These are phyloP conservation scores for Eupithecia subumbrata DNA, from an alignment of 2,888 invertebrate species.

Conservation along the genomic window DNA sequence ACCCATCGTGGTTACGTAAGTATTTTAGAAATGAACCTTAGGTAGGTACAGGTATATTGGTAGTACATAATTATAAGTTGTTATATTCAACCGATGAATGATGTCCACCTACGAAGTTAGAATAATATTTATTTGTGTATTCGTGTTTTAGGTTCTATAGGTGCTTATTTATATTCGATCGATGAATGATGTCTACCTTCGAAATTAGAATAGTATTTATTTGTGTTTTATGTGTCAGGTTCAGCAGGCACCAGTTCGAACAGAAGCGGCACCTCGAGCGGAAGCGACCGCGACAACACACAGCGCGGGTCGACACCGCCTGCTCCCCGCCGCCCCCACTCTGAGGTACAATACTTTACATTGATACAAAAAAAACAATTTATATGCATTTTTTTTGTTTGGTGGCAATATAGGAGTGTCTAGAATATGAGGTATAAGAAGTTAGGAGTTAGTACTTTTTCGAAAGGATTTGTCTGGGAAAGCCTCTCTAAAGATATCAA, in stretches of 20 bases:
- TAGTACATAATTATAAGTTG: too few relatives aligned
- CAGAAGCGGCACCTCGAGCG: conserved; percentile 40
- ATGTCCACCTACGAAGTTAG: background rate
- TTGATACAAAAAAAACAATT: background rate
- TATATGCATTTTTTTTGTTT: background rate
- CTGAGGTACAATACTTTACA: conserved; percentile 55
- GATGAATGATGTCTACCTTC: background rate
- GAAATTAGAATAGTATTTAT: background rate
- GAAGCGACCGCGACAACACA: conserved; percentile 57
- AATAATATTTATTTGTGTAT: background rate
- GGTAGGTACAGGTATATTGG: too few relatives aligned
- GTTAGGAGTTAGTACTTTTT: background rate
- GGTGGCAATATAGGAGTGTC: background rate
- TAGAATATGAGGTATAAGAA: background rate
- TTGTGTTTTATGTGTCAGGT: conserved; percentile 37
- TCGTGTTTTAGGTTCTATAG: background rate
- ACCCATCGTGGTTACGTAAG: background rate
- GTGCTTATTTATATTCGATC: background rate
- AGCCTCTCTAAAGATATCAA: background rate
- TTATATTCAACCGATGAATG: too few relatives aligned
- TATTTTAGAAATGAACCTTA: too few relatives aligned
- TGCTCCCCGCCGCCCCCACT: conserved; percentile 63
- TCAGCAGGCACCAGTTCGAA: conserved; percentile 45
- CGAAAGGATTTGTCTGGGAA: background rate
- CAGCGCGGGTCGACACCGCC: conserved; percentile 62